These are phyloP conservation scores for Agriotes lineatus DNA, from an alignment of 2,888 invertebrate species.

Conservation along the genomic window DNA sequence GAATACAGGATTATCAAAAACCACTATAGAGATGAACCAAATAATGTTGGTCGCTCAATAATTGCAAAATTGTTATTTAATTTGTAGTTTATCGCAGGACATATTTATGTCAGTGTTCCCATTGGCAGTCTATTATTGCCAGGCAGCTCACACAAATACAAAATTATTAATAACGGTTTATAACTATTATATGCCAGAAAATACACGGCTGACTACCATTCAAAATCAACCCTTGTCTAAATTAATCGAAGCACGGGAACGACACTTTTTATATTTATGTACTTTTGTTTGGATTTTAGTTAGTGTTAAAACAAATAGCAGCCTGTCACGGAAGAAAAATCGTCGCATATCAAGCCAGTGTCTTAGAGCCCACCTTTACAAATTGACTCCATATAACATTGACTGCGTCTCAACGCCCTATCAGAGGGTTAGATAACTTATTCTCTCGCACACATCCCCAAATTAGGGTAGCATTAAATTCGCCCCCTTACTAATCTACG, in stretches of 20 bases:
- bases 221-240: too few relatives aligned
- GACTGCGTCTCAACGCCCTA: conserved; percentile 34
- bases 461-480: conserved; percentile 40
- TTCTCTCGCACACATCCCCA: conserved; percentile 35
- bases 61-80: neutral
- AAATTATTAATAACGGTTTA: too few relatives aligned
- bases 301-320: conserved; percentile 18
- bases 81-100: neutral
- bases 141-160: neutral
- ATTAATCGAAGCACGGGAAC: neutral
- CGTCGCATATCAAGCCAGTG: conserved; percentile 1
- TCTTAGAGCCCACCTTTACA: conserved; percentile 32
- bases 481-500: conserved; percentile 36
- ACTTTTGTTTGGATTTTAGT: conserved; percentile 20
- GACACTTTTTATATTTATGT: conserved; percentile 7
- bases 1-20: neutral
- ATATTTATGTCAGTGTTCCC: neutral
- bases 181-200: too few relatives aligned
- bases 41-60: neutral
- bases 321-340: conserved; percentile 15
- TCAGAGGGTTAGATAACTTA: conserved; percentile 39
- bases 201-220: too few relatives aligned
- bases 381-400: conserved; percentile 37
- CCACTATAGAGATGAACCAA: neutral
- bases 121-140: neutral